Evolutionary conservation across 1,140 invertebrate species (phyloP).

Genomic region (Ceratina australensis): DNA sequence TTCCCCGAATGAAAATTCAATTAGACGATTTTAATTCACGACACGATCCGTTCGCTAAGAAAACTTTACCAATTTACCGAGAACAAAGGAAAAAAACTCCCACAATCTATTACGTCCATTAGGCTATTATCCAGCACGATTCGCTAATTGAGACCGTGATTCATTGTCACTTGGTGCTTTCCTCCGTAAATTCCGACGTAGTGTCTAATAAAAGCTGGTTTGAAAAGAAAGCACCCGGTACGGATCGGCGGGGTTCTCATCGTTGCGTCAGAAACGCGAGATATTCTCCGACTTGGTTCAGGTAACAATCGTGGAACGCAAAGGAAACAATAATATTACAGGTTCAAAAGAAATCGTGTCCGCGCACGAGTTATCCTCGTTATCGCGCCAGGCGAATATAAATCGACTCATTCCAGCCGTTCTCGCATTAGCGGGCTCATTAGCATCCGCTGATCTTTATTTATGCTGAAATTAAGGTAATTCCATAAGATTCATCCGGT

Average conservation of each 20-base stretch:
- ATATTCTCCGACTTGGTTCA: slow-evolving; percentile 4
- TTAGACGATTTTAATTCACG: neutral
- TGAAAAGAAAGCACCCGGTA: neutral
- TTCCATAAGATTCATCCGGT: no score
- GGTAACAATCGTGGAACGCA: neutral
- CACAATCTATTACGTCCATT: neutral
- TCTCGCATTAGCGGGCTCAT: slow-evolving; percentile 1
- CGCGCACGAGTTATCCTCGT: slow-evolving; percentile 7
- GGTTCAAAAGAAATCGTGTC: slow-evolving; percentile 13
- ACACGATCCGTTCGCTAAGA: neutral
- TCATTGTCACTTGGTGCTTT: neutral
- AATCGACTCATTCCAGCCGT: slow-evolving; percentile 20
- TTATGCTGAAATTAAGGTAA: slow-evolving; percentile 11
- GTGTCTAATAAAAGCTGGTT: neutral
- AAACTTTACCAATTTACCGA: neutral
- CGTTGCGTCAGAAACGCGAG: neutral
- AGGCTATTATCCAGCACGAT: neutral
- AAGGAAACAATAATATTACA: neutral
- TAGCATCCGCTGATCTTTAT: slow-evolving; percentile 29
- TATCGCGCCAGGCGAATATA: slow-evolving; percentile 17
- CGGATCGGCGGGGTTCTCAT: neutral
- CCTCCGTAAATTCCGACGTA: neutral
- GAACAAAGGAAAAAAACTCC: neutral
- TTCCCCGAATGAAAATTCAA: neutral
- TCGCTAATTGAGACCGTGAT: slow-evolving; percentile 7